Evolutionary conservation across 2,113 vertebrate genomes (phyloP).

Genomic region (Ceyx cyanopectus): DNA sequence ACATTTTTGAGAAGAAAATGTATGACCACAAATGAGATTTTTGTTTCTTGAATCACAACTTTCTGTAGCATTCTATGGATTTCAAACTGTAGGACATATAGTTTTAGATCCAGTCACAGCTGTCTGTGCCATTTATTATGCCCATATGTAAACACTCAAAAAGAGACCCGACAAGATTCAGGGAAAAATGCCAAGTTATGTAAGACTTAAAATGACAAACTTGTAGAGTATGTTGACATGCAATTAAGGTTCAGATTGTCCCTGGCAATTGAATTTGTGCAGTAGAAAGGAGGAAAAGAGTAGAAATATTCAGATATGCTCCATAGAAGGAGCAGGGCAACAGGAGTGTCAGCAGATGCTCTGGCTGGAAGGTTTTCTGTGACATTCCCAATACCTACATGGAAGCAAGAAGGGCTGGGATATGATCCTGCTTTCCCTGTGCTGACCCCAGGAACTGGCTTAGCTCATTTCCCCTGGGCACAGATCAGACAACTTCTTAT

Average conservation of each 20-base stretch:
- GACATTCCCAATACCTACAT: neutral
- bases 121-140: conserved; percentile 17
- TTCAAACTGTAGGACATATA: neutral
- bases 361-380: neutral
- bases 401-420: neutral
- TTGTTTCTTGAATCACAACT: neutral
- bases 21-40: neutral
- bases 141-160: conserved; percentile 18
- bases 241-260: conserved; percentile 2
- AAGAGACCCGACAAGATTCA: conserved; percentile 14
- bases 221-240: neutral
- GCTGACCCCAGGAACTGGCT: neutral
- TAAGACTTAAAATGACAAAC: conserved; percentile 34
- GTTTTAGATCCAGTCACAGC: neutral
- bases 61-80: neutral
- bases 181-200: conserved; percentile 16
- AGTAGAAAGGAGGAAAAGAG: neutral
- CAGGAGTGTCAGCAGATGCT: neutral
- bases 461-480: neutral
- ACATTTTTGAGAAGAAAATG: neutral
- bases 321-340: neutral
- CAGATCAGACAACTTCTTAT: neutral
- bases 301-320: neutral
- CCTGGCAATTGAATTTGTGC: neutral
- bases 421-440: neutral